A percentile compares a stretch with the other conserved stretches of the same genome.
These are phyloP conservation scores for Lasioglossum leucozonium DNA, from an alignment of 2,888 invertebrate genomes.

Conservation along the genomic window DNA sequence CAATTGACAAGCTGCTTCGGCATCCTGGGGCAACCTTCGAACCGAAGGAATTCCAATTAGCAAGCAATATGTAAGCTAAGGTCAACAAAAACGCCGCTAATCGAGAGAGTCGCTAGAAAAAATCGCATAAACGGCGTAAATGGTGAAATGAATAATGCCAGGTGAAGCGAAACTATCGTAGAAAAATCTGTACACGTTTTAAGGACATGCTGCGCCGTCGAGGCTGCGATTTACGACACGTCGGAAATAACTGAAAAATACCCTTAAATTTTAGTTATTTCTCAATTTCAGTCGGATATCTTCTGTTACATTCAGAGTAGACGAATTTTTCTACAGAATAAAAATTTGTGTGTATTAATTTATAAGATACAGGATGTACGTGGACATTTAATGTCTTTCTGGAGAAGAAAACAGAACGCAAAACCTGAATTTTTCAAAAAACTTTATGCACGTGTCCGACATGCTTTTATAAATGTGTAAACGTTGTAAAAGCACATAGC, in stretches of 20 bases:
- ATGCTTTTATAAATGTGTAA: not conserved
- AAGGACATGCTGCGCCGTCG: too few relatives aligned
- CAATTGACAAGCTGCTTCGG: slow-evolving; percentile 10
- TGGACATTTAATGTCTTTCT: not conserved
- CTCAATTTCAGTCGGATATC: too few relatives aligned
- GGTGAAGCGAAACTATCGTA: not conserved
- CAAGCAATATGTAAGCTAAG: not conserved
- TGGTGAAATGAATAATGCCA: not conserved
- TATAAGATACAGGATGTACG: too few relatives aligned
- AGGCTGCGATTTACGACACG: not conserved
- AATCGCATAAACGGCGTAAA: not conserved
- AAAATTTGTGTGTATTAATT: too few relatives aligned
- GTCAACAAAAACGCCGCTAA: not conserved
- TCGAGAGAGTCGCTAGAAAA: not conserved
- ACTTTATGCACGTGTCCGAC: not conserved
- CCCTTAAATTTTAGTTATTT: too few relatives aligned
- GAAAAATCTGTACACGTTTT: not conserved
- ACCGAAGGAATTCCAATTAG: not conserved
- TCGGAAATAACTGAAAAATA: not conserved
- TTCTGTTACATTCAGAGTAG: too few relatives aligned
- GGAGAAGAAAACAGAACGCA: not conserved
- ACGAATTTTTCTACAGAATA: too few relatives aligned
- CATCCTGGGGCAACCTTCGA: not conserved
- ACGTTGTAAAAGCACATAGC: not conserved
- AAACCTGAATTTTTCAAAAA: not conserved